Evolutionary conservation across 2,888 invertebrate species (phyloP).

Genomic region (Melolontha melolontha): DNA sequence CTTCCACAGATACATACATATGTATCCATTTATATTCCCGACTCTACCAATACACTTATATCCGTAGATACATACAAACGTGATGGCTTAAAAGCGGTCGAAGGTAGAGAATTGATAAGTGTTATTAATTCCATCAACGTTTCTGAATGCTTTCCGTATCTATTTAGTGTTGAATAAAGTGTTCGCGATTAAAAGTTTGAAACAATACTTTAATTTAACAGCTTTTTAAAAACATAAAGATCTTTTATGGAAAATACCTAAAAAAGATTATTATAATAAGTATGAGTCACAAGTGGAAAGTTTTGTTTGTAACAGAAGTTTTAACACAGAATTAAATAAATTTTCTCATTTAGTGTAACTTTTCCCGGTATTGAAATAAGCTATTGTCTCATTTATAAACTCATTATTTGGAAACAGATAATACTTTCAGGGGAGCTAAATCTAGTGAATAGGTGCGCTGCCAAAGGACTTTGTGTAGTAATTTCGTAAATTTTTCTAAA

Average conservation of each 20-base stretch:
- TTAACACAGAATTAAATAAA: too few species aligned
- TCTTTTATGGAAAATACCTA: not conserved
- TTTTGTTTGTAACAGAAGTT: too few species aligned
- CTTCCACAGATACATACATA: not conserved
- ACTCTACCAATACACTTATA: constrained; percentile 1
- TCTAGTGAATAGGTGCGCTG: too few species aligned
- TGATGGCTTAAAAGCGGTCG: constrained; percentile 29
- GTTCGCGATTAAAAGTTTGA: constrained; percentile 28
- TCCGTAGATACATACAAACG: constrained; percentile 10
- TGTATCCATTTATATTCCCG: not conserved
- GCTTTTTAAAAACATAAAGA: constrained; percentile 10
- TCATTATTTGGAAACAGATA: too few species aligned
- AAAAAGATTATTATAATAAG: not conserved
- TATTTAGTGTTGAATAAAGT: constrained; percentile 30
- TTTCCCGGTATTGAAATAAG: too few species aligned
- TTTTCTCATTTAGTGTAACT: too few species aligned
- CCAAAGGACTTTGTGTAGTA: too few species aligned
- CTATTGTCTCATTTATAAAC: too few species aligned
- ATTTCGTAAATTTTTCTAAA: too few species aligned
- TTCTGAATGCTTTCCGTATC: constrained; percentile 25
- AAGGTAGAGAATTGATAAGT: constrained; percentile 26
- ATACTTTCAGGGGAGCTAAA: too few species aligned
- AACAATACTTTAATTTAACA: constrained; percentile 15
- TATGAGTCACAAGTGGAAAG: not conserved
- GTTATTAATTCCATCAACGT: constrained; percentile 35